These are phyloP conservation scores for Micropterix aruncella DNA, from an alignment of 2,888 invertebrate genomes.

Conservation along the genomic window DNA sequence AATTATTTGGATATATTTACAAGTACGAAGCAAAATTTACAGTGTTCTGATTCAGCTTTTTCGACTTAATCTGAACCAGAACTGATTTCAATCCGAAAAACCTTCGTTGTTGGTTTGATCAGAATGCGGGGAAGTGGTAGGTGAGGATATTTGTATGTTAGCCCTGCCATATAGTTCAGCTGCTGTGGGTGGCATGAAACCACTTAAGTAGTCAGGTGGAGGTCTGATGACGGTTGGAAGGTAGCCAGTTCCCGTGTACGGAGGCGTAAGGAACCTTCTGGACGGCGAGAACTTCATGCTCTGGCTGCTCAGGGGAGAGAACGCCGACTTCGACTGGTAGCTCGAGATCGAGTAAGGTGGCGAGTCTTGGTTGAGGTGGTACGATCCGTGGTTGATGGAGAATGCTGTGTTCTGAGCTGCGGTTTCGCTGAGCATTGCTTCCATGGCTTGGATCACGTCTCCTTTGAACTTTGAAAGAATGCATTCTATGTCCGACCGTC, in stretches of 20 bases:
- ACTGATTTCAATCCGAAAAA: constrained; percentile 34
- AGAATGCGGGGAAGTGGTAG: constrained; percentile 35
- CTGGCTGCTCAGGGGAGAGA: constrained; percentile 54
- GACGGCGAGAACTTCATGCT: constrained; percentile 51
- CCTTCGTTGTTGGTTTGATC: constrained; percentile 37
- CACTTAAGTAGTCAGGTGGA: constrained; percentile 33
- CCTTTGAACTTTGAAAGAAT: constrained; percentile 73
- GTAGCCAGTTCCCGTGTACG: constrained; percentile 73
- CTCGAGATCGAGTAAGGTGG: constrained; percentile 29
- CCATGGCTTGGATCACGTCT: constrained; percentile 87
- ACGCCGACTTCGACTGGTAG: constrained; percentile 56
- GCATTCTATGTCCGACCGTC: constrained; percentile 75
- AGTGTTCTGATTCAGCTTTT: too few species aligned
- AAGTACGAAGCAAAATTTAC: too few species aligned
- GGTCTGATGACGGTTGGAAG: constrained; percentile 60
- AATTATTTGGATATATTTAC: too few species aligned
- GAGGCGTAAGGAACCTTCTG: constrained; percentile 69
- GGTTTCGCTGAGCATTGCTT: constrained; percentile 65
- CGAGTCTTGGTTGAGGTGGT: constrained; percentile 28
- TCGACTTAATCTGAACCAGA: too few species aligned
- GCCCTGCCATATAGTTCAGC: constrained; percentile 29
- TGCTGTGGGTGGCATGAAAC: constrained; percentile 29
- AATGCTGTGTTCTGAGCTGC: constrained; percentile 14
- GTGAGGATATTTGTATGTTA: constrained; percentile 31
- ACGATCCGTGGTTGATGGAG: constrained; percentile 18